Base-by-base conservation (phyloP, 2,113 vertebrate species). In the Calyptomena viridis region DNA sequence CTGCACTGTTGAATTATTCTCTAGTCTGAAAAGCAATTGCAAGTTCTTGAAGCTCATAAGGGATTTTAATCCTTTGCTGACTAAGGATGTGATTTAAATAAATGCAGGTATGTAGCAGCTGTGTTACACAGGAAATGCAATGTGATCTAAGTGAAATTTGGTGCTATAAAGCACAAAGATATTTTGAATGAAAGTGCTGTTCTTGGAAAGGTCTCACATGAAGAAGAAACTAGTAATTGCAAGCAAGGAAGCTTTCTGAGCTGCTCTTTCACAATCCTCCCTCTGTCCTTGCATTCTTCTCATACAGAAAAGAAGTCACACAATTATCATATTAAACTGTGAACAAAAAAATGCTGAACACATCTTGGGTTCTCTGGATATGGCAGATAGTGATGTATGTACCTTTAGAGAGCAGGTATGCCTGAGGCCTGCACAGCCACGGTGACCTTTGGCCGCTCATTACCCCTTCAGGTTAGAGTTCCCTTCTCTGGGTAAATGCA, bases 51-150 rank as follows among this genome's bases (percentile, higher is more conserved):
- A 46, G 47, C 37, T 87, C 88, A 84, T 89, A 64, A 82, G 52
- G 73, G 66, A 52, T 89, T 93, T 94, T 47, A 94, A 79, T 76
- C 49, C 71, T 96, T 91, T 95, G 74, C 84, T 94, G 89, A 94
- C 86, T 95, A 94, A 84, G 69, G 46, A 92, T 89, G 62, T 4
- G 1, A 72, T 85, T 75, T 90, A 93, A 88, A 88, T 71, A 88
- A 83, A 75, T 52, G 44, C 22, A 84, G 33, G 30, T 83, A 59
- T 2, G 11, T 78, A 72, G 72, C 77, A 80, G 24, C 24, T 71
- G 39, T 72, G 52, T 56, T 87, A 87, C 44, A 33, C 0, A 1
- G 66, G 60, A 81, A 72, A 10, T 27, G 87, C 60, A 52, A 40
- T 42, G 42, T 76, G 30, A 15, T 37, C 11, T 33, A 47, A 20